These are phyloP conservation scores for Leuciscus idus DNA, from an alignment of 2,113 vertebrate species.

Conservation along the genomic window DNA sequence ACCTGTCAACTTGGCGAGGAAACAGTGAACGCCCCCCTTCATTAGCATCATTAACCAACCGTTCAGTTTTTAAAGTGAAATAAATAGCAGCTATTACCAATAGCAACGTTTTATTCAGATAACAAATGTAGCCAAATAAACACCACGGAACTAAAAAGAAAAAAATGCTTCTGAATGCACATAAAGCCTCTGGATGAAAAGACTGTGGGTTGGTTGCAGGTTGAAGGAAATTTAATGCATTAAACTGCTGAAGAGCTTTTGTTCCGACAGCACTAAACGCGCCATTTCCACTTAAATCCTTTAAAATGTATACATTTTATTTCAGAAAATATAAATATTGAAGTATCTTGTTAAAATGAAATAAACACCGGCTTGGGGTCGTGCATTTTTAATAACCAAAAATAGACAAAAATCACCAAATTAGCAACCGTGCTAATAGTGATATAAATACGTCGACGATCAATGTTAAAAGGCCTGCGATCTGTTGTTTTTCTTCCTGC, in stretches of 20 bases:
- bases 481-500: neutral
- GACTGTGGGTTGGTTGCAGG: neutral
- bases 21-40: constrained; percentile 13
- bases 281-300: neutral
- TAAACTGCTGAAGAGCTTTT: constrained; percentile 26
- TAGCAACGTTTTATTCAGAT: neutral
- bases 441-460: constrained; percentile 3
- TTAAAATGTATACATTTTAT: neutral
- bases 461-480: neutral
- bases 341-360: neutral
- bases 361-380: neutral
- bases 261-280: neutral
- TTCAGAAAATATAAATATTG: neutral
- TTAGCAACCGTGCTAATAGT: constrained; percentile 36
- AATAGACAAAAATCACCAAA: constrained; percentile 16
- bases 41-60: neutral
- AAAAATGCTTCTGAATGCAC: neutral
- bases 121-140: neutral
- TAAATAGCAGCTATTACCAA: neutral
- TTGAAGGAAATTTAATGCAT: constrained; percentile 16
- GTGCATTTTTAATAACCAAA: neutral
- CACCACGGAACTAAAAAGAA: neutral
- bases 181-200: neutral
- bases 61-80: neutral
- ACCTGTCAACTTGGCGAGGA: neutral